Percentiles rank a stretch among this genome's conserved stretches.
These are phyloP conservation scores for Lepilemur ruficaudatus DNA, from an alignment of 2,797 vertebrate species.

Conservation along the genomic window DNA sequence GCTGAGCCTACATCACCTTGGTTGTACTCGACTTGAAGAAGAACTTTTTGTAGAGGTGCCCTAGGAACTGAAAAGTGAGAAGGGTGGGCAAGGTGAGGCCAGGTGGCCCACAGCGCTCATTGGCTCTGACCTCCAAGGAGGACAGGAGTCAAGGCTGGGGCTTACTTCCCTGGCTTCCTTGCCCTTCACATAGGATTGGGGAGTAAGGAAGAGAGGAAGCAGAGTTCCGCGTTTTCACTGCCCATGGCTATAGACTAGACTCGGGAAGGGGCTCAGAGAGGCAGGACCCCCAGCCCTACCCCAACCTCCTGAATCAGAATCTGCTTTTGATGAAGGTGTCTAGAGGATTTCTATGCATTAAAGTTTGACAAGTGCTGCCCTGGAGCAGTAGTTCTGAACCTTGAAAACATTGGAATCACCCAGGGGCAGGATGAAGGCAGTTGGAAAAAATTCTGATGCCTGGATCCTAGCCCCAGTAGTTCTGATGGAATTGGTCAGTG, in stretches of 20 bases:
- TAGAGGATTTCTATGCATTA: not conserved
- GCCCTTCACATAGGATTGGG: not conserved
- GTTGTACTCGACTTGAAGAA: constrained; percentile 47
- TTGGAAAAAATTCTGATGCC: not conserved
- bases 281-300: not conserved
- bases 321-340: not conserved
- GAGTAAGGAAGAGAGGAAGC: not conserved
- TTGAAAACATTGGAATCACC: not conserved
- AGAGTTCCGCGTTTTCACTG: not conserved
- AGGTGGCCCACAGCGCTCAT: fast-evolving
- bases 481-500: not conserved
- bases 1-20: constrained; percentile 55
- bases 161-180: not conserved
- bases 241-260: not conserved
- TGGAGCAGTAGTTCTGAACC: not conserved
- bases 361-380: not conserved
- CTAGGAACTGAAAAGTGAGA: constrained; percentile 55
- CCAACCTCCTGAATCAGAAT: not conserved
- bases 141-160: not conserved
- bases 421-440: fast-evolving
- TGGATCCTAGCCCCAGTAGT: not conserved
- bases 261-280: not conserved
- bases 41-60: constrained; percentile 50
- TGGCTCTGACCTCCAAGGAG: not conserved
- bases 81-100: not conserved